Evolutionary conservation across 2,888 invertebrate species (phyloP), one percentile per base, ranked within the genome.

Genomic region (Physocephala rufipes): DNA sequence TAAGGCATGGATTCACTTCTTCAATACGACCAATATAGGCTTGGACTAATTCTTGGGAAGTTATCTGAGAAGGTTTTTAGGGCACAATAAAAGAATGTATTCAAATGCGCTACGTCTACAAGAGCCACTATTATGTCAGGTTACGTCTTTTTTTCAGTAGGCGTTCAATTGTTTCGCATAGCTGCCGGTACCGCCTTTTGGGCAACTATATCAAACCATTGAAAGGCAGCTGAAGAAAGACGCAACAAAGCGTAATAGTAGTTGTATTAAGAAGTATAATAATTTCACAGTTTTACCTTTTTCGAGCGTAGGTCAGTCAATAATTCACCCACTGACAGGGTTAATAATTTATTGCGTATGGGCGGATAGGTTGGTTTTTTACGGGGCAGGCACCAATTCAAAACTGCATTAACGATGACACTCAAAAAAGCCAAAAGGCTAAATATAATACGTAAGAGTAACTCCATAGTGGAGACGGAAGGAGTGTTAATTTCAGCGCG

Each of bases 1-100:
- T 94, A n/a, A 94, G 78, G 19, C 88, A 79, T 0, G 89, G 89
- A 81, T 94, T 91, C 0, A 93, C 91, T 77, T 89, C 89, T 66
- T 88, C 87, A 47, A 92, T 90, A 45, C 93, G 88, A 1, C 85
- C 84, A 67, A 94, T 90, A 82, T 89, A 94, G 0, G 89, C 87
- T 1, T 81, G 76, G 0, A 91, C 89, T 26, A 92, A 85, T 72
- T 89, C 86, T 79, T 89, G 89, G 71, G 91, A 91, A 26, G 87
- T 88, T 43, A 91, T 76, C 92, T 92, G 81, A 19, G n/a, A 21
- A 30, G 21, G 53, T 36, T 7, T 36, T 9, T 36, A 36, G 9
- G 36, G 9, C 36, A 7, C 36, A 9, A 9, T 36, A 36, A 36
- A 4, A 36, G 36, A 36, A 36, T 36, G 4, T 36, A n/a, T 36